phyloP scores from a whole-genome alignment of 1,140 invertebrate genomes.

The Ephestia elutella region DNA sequence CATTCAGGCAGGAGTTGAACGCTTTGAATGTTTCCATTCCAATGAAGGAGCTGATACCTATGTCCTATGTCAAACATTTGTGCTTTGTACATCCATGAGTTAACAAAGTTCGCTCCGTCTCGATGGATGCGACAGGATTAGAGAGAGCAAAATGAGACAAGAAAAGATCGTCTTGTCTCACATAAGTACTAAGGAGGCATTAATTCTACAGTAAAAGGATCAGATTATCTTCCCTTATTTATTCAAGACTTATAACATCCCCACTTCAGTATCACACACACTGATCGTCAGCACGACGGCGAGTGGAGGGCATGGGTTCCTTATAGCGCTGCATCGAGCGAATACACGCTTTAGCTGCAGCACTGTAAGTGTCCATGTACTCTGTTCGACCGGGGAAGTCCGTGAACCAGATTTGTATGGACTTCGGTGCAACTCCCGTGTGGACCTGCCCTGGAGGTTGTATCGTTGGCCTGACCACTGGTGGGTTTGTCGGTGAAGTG shows the following conservation, averaged over 20 bases:
- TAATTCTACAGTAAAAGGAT: background rate
- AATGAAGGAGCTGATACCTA: too few relatives aligned
- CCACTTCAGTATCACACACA: constrained; percentile 40
- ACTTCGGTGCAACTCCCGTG: constrained; percentile 54
- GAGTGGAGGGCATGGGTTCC: constrained; percentile 75
- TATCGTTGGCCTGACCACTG: constrained; percentile 48
- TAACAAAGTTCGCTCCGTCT: too few relatives aligned
- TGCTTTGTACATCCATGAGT: too few relatives aligned
- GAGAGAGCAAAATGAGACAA: too few relatives aligned
- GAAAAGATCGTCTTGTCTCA: too few relatives aligned
- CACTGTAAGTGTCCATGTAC: constrained; percentile 76
- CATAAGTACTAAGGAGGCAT: too few relatives aligned
- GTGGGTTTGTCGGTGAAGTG: constrained; percentile 51
- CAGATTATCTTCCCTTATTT: constrained; percentile 19
- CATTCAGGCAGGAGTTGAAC: too few relatives aligned
- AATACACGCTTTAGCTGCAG: constrained; percentile 74
- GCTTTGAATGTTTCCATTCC: too few relatives aligned
- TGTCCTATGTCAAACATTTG: too few relatives aligned
- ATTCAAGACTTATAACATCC: background rate
- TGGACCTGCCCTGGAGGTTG: constrained; percentile 45
- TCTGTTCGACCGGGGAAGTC: constrained; percentile 75
- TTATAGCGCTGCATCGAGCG: constrained; percentile 76
- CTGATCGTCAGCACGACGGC: constrained; percentile 69
- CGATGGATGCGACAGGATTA: too few relatives aligned
- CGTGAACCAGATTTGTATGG: constrained; percentile 68